Evolutionary conservation across 2,113 vertebrate genomes (phyloP).

Genomic region (Mesembrinibis cayennensis): DNA sequence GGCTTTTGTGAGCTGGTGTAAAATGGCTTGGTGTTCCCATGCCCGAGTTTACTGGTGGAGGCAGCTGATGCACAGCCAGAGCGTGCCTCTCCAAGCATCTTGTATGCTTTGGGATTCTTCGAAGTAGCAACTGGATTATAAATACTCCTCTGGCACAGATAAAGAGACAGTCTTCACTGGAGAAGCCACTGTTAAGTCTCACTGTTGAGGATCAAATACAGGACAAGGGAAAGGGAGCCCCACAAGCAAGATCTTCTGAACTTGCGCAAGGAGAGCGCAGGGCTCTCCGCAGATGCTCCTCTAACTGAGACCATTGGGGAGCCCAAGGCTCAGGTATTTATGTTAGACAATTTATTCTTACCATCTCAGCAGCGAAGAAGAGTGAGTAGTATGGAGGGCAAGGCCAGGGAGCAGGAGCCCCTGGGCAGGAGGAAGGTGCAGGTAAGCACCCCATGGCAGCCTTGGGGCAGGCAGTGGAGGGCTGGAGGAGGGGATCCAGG

Average conservation of each 20-base stretch:
- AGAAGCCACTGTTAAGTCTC: background rate
- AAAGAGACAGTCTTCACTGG: background rate
- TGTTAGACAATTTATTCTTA: background rate
- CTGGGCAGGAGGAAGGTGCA: background rate
- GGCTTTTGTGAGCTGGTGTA: background rate
- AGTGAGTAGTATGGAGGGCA: background rate
- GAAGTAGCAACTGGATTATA: background rate
- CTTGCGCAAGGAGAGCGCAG: fast-evolving
- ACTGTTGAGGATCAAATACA: background rate
- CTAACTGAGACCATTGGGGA: background rate
- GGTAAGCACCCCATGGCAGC: background rate
- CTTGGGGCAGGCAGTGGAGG: background rate
- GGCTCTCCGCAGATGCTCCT: background rate
- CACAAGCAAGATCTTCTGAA: background rate
- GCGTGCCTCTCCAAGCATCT: background rate
- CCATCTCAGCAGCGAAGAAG: background rate
- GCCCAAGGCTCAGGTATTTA: background rate
- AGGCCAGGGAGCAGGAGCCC: background rate
- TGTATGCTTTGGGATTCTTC: background rate
- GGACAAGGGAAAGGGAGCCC: background rate
- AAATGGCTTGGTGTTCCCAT: background rate
- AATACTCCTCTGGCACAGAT: background rate
- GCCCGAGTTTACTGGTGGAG: background rate
- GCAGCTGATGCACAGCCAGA: background rate
- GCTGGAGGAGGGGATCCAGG: background rate